Evolutionary conservation across 2,888 invertebrate genomes (phyloP).

Genomic region (Epinotia ramella): DNA sequence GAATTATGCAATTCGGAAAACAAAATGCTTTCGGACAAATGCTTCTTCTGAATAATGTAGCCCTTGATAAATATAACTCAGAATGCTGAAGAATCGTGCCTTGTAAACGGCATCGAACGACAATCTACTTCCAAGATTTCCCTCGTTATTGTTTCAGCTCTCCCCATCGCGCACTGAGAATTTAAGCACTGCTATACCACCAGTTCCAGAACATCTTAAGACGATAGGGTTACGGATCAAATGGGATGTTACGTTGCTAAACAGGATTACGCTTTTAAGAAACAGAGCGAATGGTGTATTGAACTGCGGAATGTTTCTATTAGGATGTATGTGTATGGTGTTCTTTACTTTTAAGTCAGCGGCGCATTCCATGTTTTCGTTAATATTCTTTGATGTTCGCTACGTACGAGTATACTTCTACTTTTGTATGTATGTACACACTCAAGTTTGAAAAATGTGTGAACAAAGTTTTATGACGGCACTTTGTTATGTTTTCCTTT

Average conservation of each 20-base stretch:
- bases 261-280: slow-evolving; percentile 34
- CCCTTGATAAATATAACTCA: too few relatives aligned
- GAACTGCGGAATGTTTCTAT: slow-evolving; percentile 40
- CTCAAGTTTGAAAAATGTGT: too few relatives aligned
- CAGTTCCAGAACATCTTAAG: slow-evolving; percentile 1
- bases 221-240: neutral
- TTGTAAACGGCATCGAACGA: slow-evolving; percentile 53
- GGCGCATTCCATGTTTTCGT: slow-evolving; percentile 7
- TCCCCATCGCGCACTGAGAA: slow-evolving; percentile 56
- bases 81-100: slow-evolving; percentile 46
- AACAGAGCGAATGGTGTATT: slow-evolving; percentile 31
- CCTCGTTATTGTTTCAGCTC: slow-evolving; percentile 65
- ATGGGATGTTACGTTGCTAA: neutral
- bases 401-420: too few relatives aligned
- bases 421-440: too few relatives aligned
- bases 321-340: slow-evolving; percentile 27
- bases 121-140: slow-evolving; percentile 58
- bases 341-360: neutral
- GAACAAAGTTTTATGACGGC: too few relatives aligned
- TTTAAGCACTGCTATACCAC: slow-evolving; percentile 48
- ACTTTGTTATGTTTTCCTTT: too few relatives aligned
- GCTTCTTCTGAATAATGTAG: too few relatives aligned
- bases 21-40: too few relatives aligned
- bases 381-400: neutral
- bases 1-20: too few relatives aligned